A percentile compares a stretch with the other conserved stretches of the same genome.
phyloP scores from a whole-genome alignment of 92 coral and sea anemone species.

The Zoanthus sociatus region DNA sequence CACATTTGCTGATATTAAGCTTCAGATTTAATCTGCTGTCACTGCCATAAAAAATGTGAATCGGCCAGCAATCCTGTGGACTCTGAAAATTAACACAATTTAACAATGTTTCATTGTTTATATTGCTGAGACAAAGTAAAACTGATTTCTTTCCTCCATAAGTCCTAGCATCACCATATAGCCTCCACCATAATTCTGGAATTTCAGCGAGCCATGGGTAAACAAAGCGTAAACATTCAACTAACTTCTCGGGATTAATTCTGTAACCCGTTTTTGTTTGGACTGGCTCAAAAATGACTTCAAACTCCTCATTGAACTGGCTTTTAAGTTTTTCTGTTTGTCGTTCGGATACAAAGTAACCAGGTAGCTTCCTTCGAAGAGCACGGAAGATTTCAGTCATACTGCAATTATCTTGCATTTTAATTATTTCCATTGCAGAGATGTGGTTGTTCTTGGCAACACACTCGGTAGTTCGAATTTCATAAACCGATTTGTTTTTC shows the following conservation, averaged over 20 bases:
- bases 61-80: conserved; percentile 45
- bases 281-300: not conserved
- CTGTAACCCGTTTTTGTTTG: conserved; percentile 19
- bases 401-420: conserved; percentile 47
- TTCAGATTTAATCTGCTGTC: conserved; percentile 1
- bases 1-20: not conserved
- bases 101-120: conserved; percentile 19
- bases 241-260: not conserved
- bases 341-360: conserved; percentile 25
- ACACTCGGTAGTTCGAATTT: conserved; percentile 3
- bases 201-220: conserved; percentile 13
- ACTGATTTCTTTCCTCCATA: conserved; percentile 14
- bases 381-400: conserved; percentile 24
- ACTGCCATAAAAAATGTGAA: conserved; percentile 1
- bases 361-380: conserved; percentile 40
- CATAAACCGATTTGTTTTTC: conserved; percentile 45
- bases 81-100: conserved; percentile 17
- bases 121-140: conserved; percentile 14
- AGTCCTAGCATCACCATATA: not conserved
- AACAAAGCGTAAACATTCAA: conserved; percentile 8
- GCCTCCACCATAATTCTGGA: conserved; percentile 7
- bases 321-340: not conserved
- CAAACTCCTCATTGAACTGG: conserved; percentile 1
- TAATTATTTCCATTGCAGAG: conserved; percentile 38
- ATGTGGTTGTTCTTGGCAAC: conserved; percentile 27